A percentile compares a stretch with the other conserved stretches of the same genome.
These are phyloP conservation scores for Pygoscelis antarcticus DNA, from an alignment of 2,113 vertebrate genomes.

Conservation along the genomic window DNA sequence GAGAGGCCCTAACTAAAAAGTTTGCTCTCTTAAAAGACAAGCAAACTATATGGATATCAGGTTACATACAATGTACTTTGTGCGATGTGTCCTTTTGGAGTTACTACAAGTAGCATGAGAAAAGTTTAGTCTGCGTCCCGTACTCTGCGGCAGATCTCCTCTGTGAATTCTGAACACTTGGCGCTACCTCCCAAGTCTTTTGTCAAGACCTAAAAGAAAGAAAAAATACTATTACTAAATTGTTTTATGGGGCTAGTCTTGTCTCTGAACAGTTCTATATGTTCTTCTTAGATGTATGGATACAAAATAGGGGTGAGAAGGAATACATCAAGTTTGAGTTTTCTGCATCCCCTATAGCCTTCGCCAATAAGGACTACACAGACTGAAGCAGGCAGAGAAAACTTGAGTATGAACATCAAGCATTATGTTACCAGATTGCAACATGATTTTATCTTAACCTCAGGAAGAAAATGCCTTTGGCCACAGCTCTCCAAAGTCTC, in stretches of 20 bases:
- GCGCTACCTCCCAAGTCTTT: slow-evolving; percentile 92
- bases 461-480: neutral
- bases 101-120: neutral
- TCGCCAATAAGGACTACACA: neutral
- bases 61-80: neutral
- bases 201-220: slow-evolving; percentile 80
- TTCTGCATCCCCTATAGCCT: neutral
- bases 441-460: neutral
- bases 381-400: neutral
- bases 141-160: slow-evolving; percentile 88
- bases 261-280: neutral
- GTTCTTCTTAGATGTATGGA: neutral
- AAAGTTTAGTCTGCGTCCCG: slow-evolving; percentile 73
- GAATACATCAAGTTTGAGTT: neutral
- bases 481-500: neutral
- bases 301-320: neutral
- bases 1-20: slow-evolving; percentile 44
- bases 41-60: neutral
- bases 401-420: neutral
- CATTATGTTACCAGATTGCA: neutral
- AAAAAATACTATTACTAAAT: neutral
- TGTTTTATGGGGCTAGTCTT: neutral
- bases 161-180: slow-evolving; percentile 94
- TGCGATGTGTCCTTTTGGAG: neutral
- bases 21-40: slow-evolving; percentile 15